A percentile compares a stretch with the other conserved stretches of the same genome.
Evolutionary conservation across 2,797 vertebrate species (phyloP).

Genomic region (Sebastes variabilis): DNA sequence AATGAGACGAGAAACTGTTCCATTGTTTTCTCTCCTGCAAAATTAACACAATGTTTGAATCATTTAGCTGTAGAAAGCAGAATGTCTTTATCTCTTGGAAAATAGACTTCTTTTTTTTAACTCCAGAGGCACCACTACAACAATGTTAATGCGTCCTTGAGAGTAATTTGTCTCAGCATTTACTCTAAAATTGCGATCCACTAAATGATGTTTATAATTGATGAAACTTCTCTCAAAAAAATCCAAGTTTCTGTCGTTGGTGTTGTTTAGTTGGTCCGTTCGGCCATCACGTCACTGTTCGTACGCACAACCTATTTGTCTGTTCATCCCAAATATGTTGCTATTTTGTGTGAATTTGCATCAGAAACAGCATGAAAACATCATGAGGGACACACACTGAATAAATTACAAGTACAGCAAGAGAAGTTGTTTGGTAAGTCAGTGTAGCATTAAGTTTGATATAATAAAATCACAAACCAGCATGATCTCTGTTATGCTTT

Average conservation of each 20-base stretch:
- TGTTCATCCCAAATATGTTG: neutral
- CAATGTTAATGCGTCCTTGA: neutral
- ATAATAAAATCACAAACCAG: constrained; percentile 5
- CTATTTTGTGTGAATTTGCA: neutral
- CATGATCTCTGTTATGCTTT: neutral
- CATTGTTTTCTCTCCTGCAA: neutral
- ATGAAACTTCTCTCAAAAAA: neutral
- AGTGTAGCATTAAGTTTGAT: neutral
- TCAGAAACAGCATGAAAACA: neutral
- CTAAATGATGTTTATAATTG: neutral
- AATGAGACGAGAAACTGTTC: neutral
- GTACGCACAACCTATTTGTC: neutral
- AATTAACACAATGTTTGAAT: constrained; percentile 16
- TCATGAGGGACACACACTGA: neutral
- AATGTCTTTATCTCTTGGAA: neutral
- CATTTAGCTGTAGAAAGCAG: constrained; percentile 4
- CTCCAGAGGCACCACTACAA: neutral
- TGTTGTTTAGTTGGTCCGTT: neutral
- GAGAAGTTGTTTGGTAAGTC: neutral
- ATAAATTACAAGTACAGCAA: neutral
- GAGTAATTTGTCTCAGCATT: neutral
- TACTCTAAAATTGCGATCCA: neutral
- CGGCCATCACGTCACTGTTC: neutral
- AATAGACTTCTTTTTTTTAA: neutral
- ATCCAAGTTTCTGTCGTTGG: neutral